Evolutionary conservation across 2,113 vertebrate species (phyloP), one percentile per base, ranked within the genome.

Genomic region (Eulacestoma nigropectus): DNA sequence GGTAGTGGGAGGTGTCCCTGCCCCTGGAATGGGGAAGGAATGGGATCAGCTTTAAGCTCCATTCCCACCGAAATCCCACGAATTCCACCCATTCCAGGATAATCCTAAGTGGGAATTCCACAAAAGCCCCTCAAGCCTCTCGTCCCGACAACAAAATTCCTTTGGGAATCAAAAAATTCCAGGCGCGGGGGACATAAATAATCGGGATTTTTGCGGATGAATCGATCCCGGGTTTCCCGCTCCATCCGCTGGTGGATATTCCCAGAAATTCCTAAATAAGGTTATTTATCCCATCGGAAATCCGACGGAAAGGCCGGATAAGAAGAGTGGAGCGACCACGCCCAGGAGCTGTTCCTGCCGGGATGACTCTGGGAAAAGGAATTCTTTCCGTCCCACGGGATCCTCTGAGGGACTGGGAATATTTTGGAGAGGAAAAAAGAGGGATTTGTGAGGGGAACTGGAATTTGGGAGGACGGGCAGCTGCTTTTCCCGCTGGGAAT

Each of bases 141-240:
- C 17, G 13, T 55, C 29, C 27, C 37, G 32, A 19, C 49, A 35
- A 35, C 0, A 42, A 3, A 89, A 16, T 6, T 46, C 20, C 13
- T 63, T 83, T 4, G 30, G 21, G 13, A 7, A 46, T 10, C 11
- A 55, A 59, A 22, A 29, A 50, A 56, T 12, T 76, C 25, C 15
- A 15, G 7, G 8, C 7, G 11, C 0, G 0, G 22, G 42, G 52
- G 27, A 37, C 11, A 42, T 15, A 8, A 41, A 13, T 29, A 10
- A 41, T 22, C 4, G 4, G 4, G 44, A 39, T 35, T 33, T 62
- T 32, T 47, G 37, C 30, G 55, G 56, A 16, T n/a, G 9, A 84
- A 41, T 7, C 10, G 16, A 74, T 80, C 39, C 49, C 4, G 12
- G 44, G 9, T 2, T 74, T 89, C 63, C 73, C 39, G 39, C n/a